Percentiles rank a stretch among this genome's conserved stretches.
These are phyloP conservation scores for Guaruba guarouba DNA, from an alignment of 2,113 vertebrate genomes.

Conservation along the genomic window DNA sequence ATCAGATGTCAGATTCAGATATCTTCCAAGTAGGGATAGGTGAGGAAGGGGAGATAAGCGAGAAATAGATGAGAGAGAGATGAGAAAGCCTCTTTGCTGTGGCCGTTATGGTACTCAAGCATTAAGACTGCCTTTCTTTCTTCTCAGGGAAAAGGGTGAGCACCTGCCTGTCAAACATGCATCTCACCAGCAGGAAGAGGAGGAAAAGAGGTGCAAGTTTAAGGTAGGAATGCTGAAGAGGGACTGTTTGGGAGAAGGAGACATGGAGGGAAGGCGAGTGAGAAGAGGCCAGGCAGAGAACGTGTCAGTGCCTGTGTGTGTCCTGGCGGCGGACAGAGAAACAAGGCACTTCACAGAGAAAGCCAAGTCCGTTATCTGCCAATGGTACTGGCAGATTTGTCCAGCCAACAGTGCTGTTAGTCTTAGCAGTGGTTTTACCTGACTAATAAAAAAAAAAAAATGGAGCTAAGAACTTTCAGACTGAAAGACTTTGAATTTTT, in stretches of 20 bases:
- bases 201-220: not conserved
- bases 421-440: not conserved
- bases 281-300: not conserved
- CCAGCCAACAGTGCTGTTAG: not conserved
- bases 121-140: not conserved
- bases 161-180: not conserved
- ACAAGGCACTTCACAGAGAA: not conserved
- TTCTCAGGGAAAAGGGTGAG: not conserved
- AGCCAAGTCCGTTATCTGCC: conserved; percentile 11
- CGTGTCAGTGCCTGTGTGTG: not conserved
- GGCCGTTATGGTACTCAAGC: not conserved
- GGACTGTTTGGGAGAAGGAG: not conserved
- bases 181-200: not conserved
- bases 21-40: not conserved
- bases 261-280: not conserved
- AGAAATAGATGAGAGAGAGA: not conserved
- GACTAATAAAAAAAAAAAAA: not conserved
- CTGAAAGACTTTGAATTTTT: not conserved
- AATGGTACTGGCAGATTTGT: not conserved
- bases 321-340: not conserved
- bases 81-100: not conserved
- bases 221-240: not conserved
- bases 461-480: not conserved
- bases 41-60: not conserved
- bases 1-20: too few relatives aligned